A percentile compares a stretch with the other conserved stretches of the same genome.
phyloP scores from a whole-genome alignment of 2,797 vertebrate species.

The Periparus ater region DNA sequence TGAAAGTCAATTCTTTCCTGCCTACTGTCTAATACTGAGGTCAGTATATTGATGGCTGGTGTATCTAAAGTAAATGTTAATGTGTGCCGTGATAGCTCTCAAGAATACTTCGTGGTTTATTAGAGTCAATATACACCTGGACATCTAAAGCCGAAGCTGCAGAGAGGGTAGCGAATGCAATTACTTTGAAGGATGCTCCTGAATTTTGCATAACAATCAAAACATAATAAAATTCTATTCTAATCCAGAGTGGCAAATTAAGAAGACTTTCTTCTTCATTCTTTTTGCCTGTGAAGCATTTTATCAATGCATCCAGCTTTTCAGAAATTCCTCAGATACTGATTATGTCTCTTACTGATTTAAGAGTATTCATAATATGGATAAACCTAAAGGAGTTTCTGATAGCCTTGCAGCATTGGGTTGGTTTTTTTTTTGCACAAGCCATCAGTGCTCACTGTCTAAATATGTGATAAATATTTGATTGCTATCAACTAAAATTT shows the following conservation, averaged over 20 bases:
- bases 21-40: background rate
- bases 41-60: background rate
- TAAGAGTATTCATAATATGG: background rate
- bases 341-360: background rate
- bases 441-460: background rate
- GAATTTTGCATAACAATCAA: background rate
- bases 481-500: background rate
- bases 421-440: background rate
- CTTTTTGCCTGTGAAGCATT: background rate
- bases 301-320: background rate
- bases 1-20: background rate
- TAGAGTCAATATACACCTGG: background rate
- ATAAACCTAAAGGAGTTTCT: background rate
- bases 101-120: background rate
- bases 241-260: background rate
- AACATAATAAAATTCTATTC: background rate
- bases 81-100: background rate
- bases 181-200: background rate
- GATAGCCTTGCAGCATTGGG: background rate
- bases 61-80: background rate
- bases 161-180: background rate
- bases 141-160: background rate
- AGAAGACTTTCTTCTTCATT: background rate
- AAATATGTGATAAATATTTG: background rate
- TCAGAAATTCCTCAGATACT: background rate